Evolutionary conservation across 2,797 vertebrate genomes (phyloP), one percentile per base, ranked within the genome.

Genomic region (Bradypodion ventrale): DNA sequence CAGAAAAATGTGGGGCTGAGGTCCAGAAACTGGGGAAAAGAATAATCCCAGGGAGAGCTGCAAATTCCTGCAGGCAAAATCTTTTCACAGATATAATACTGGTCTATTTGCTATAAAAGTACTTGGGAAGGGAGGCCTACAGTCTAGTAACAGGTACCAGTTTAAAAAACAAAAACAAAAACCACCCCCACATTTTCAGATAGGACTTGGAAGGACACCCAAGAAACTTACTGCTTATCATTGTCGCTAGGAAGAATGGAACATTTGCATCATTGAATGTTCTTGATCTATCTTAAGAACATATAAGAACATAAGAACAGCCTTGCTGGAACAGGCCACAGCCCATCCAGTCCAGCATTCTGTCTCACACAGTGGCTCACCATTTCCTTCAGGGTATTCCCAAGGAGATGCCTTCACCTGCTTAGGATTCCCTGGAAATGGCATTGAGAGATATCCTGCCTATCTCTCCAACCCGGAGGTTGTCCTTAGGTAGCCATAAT

Each of bases 51-150:
- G 52, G 83, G 44, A 90, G 74, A 6, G 6, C 40, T 74, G 25
- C 37, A 83, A 83, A 92, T 87, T 83, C 40, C 70, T 83, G n/a
- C 76, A 72, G 62, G 59, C 82, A 83, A 37, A 85, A 66, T 82
- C 83, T 87, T 84, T 82, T 87, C 72, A 82, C 72, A 88, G 87
- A 76, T 65, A 29, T 29, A 83, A n/a, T n/a, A n/a, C n/a, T 83
- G 83, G 77, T 23, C 29, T 40, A 75, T 42, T 60, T 62, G 59
- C 35, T 69, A 69, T 23, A 69, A 69, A 40, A 37, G 35, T 25
- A 9, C 35, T 37, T 40, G 21, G 66, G 49, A 49, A 49, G 7
- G 5, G n/a, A 49, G n/a, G 49, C n/a, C 46, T 49, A 46, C 49
- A 19, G 19, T 21, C 32, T 46, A 9, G 72, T 49, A 19, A 32